Percentiles rank a stretch among this genome's conserved stretches.
These are phyloP conservation scores for Drosophila navojoa DNA, from an alignment of 1,140 invertebrate species.

Conservation along the genomic window DNA sequence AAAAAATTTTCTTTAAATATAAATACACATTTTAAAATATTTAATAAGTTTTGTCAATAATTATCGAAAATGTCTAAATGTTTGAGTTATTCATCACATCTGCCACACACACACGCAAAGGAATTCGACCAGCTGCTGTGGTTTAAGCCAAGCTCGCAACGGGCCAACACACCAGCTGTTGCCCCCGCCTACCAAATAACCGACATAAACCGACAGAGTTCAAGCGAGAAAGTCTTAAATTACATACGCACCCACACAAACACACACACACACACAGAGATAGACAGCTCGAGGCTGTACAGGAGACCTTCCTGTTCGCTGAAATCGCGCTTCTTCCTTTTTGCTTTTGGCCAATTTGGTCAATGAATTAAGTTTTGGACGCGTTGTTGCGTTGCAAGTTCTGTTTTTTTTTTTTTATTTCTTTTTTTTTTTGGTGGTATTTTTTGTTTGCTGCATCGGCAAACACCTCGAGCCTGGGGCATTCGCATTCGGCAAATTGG, in stretches of 20 bases:
- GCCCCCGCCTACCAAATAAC: constrained; percentile 1
- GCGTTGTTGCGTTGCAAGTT: constrained; percentile 48
- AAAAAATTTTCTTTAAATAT: too few species aligned
- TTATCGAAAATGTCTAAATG: constrained; percentile 9
- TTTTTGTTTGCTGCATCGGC: constrained; percentile 27
- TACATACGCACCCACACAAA: constrained; percentile 72
- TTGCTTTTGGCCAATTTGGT: constrained; percentile 45
- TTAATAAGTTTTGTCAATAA: not conserved
- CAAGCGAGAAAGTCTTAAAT: constrained; percentile 77
- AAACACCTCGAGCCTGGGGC: constrained; percentile 59
- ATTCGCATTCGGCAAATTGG: constrained; percentile 54
- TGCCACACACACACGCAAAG: constrained; percentile 46
- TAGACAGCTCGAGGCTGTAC: constrained; percentile 16
- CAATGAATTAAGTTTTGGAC: constrained; percentile 56
- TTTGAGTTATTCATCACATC: not conserved
- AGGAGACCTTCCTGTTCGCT: constrained; percentile 27
- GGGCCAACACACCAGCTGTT: constrained; percentile 59
- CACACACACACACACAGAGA: constrained; percentile 27
- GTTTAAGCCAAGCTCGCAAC: constrained; percentile 38
- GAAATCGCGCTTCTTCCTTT: constrained; percentile 25
- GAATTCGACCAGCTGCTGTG: constrained; percentile 8
- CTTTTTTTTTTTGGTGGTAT: not conserved
- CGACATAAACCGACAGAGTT: constrained; percentile 28
- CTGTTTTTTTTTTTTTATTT: constrained; percentile 12
- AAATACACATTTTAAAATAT: not conserved